Percentiles rank a stretch among this genome's conserved stretches.
Conservation (phyloP, 2,113 vertebrate species). For the Perca schrenkii region DNA sequence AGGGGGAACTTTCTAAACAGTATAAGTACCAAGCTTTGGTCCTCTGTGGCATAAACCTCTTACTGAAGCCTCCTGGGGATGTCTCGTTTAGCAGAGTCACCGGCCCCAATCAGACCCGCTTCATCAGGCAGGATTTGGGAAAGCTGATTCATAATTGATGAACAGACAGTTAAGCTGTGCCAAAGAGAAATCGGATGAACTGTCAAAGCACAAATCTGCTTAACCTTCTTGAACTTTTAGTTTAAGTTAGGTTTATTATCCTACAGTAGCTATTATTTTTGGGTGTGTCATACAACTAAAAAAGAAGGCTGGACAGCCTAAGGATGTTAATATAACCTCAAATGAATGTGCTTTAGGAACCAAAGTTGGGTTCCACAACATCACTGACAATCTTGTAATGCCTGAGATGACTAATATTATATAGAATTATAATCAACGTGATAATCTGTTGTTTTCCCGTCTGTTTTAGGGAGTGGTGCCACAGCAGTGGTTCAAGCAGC, state of each 20-base stretch:
- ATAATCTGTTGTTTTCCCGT: slow-evolving; percentile 11
- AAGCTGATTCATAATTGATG: slow-evolving; percentile 65
- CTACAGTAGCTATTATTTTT: background rate
- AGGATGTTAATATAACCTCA: slow-evolving; percentile 4
- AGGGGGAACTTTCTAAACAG: background rate
- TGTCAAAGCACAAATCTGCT: slow-evolving; percentile 18
- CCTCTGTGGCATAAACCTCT: background rate
- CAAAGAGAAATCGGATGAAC: slow-evolving; percentile 36
- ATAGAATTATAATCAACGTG: background rate
- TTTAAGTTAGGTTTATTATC: slow-evolving; percentile 19
- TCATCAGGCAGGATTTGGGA: slow-evolving; percentile 39
- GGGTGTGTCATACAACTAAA: background rate
- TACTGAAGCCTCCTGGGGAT: background rate
- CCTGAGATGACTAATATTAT: background rate
- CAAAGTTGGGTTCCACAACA: background rate
- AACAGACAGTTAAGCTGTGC: slow-evolving; percentile 30
- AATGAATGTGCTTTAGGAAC: background rate
- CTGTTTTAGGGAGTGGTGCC: slow-evolving; percentile 77
- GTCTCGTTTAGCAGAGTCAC: slow-evolving; percentile 34
- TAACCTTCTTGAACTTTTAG: slow-evolving; percentile 29
- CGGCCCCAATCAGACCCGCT: slow-evolving; percentile 9
- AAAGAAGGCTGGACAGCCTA: background rate
- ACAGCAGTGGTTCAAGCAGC: slow-evolving; percentile 96
- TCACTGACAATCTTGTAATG: background rate
- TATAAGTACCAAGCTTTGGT: background rate